Evolutionary conservation across 1,140 invertebrate genomes (phyloP).

Genomic region (Geopemphigus sp.): DNA sequence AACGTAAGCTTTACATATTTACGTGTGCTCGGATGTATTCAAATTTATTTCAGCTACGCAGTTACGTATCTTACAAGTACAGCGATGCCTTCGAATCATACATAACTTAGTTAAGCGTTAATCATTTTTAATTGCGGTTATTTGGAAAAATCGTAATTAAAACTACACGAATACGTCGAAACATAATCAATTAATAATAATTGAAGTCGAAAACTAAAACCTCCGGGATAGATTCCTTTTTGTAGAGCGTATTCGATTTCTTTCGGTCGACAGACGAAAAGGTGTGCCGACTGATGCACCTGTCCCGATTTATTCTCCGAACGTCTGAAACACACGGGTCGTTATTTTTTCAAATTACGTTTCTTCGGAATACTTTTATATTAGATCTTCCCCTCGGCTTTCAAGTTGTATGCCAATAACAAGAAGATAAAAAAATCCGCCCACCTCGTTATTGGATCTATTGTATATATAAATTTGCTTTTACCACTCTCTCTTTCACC

Average conservation of each 20-base stretch:
- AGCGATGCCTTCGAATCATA: background rate
- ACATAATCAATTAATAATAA: background rate
- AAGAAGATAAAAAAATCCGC: slow-evolving; percentile 19
- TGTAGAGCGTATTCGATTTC: background rate
- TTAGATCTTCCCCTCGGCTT: slow-evolving; percentile 31
- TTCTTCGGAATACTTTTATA: slow-evolving; percentile 44
- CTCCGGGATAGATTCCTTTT: background rate
- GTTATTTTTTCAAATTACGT: slow-evolving; percentile 49
- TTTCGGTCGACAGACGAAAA: background rate
- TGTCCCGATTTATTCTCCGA: slow-evolving; percentile 32
- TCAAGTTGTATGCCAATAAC: slow-evolving; percentile 34
- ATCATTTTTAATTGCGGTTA: background rate
- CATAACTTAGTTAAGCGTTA: background rate
- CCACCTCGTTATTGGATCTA: slow-evolving; percentile 30
- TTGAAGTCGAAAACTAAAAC: background rate
- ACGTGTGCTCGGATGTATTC: background rate
- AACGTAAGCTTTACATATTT: background rate
- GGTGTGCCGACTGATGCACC: slow-evolving; percentile 38
- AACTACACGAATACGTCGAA: background rate
- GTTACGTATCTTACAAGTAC: background rate
- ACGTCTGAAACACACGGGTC: slow-evolving; percentile 26
- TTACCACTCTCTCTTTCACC: background rate
- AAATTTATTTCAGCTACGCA: background rate
- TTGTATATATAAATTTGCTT: slow-evolving; percentile 22
- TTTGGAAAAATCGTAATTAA: no score